Conservation (phyloP, 2,888 invertebrate genomes). For the Nomada ferruginata region DNA sequence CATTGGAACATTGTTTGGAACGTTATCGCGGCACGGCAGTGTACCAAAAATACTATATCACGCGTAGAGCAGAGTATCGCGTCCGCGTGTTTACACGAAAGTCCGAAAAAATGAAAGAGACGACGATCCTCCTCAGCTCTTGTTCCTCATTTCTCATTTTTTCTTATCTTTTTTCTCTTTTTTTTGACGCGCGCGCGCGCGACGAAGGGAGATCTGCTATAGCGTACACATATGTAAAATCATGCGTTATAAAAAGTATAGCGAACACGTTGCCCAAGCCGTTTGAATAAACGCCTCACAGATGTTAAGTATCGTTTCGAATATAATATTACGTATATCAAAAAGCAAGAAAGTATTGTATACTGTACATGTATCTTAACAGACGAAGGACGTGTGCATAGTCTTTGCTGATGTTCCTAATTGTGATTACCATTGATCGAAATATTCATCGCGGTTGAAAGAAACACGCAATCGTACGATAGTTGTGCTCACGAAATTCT, state of each 20-base stretch:
- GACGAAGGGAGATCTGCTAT: not conserved
- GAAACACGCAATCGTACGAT: no score
- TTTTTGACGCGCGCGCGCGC: not conserved
- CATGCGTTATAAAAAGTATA: constrained; percentile 70
- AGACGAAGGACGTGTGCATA: constrained; percentile 12
- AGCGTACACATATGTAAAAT: constrained; percentile 56
- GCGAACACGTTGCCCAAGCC: constrained; percentile 18
- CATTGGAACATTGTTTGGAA: not conserved
- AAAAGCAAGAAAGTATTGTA: constrained; percentile 30
- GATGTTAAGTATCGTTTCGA: constrained; percentile 78
- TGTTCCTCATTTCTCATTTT: not conserved
- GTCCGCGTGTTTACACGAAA: constrained; percentile 29
- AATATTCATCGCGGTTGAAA: not conserved
- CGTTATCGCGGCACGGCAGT: constrained; percentile 25
- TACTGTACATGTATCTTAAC: constrained; percentile 20
- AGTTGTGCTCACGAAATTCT: no score
- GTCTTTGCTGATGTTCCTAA: constrained; percentile 11
- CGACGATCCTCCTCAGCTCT: constrained; percentile 53
- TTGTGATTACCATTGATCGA: constrained; percentile 34
- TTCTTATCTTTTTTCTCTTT: not conserved
- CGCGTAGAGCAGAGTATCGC: constrained; percentile 38
- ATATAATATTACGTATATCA: constrained; percentile 76
- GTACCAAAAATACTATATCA: constrained; percentile 59
- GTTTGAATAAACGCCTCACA: constrained; percentile 72
- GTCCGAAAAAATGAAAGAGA: constrained; percentile 40